phyloP scores from a whole-genome alignment of 1,140 invertebrate genomes.

The Planococcus citri region DNA sequence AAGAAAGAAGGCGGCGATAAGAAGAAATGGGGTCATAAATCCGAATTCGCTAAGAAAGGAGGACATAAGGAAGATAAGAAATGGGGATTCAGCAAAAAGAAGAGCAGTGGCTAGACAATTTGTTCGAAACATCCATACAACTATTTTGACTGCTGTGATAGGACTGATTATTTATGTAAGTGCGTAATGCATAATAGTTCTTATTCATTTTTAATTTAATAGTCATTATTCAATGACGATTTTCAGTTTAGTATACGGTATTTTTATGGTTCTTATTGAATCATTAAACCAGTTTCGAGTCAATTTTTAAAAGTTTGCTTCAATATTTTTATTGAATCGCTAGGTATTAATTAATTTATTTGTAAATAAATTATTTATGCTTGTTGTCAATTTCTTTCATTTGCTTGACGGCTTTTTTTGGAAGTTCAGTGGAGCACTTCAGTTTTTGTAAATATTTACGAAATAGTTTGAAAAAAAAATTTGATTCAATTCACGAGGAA shows the following conservation, averaged over 20 bases:
- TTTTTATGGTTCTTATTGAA: neutral
- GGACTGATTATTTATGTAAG: slow-evolving; percentile 19
- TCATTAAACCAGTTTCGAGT: neutral
- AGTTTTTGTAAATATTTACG: too few species aligned
- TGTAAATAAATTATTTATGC: neutral
- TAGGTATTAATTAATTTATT: neutral
- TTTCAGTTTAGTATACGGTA: neutral
- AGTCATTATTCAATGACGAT: neutral
- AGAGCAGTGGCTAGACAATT: slow-evolving; percentile 23
- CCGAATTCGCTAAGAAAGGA: slow-evolving; percentile 52
- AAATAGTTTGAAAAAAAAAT: too few species aligned
- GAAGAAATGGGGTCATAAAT: slow-evolving; percentile 49
- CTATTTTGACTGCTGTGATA: slow-evolving; percentile 13
- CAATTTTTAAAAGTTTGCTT: neutral
- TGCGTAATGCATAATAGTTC: neutral
- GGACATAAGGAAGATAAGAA: slow-evolving; percentile 51
- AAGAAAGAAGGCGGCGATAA: slow-evolving; percentile 51
- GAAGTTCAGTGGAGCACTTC: neutral
- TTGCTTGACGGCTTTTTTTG: too few species aligned
- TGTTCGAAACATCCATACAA: neutral
- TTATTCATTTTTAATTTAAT: neutral
- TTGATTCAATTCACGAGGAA: too few species aligned
- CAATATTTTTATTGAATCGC: neutral
- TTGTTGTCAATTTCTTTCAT: neutral
- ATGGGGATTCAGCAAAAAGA: slow-evolving; percentile 39